Evolutionary conservation across 2,888 invertebrate genomes (phyloP).

Genomic region (Acleris emargana): DNA sequence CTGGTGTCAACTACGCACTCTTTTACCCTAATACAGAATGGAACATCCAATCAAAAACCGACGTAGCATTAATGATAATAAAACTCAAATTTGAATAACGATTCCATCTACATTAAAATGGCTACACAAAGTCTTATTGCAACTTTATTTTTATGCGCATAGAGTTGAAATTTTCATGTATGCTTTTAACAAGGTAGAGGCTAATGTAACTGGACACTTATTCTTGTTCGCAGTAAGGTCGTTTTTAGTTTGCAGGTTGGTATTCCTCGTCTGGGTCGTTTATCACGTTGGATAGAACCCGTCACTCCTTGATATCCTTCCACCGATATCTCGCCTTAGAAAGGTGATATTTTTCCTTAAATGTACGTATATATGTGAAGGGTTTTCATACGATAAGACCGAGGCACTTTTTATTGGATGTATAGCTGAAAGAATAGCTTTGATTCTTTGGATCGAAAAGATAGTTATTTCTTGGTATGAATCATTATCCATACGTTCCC

Average conservation of each 20-base stretch:
- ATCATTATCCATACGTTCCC: too few species aligned
- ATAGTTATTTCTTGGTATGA: too few species aligned
- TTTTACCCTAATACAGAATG: conserved; percentile 43
- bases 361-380: conserved; percentile 18
- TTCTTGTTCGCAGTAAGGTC: conserved; percentile 29
- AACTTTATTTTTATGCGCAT: conserved; percentile 16
- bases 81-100: conserved; percentile 13
- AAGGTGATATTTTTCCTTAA: conserved; percentile 47
- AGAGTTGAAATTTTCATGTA: conserved; percentile 30
- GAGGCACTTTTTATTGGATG: conserved; percentile 10
- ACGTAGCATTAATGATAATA: not conserved
- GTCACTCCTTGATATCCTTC: conserved; percentile 57
- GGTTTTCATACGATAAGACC: conserved; percentile 30
- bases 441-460: not conserved
- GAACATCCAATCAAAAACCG: conserved; percentile 12
- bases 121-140: conserved; percentile 8
- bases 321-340: conserved; percentile 55
- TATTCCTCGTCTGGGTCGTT: conserved; percentile 50
- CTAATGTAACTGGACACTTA: not conserved
- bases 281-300: conserved; percentile 65
- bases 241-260: conserved; percentile 35
- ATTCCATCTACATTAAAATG: not conserved
- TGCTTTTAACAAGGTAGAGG: not conserved
- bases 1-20: conserved; percentile 59
- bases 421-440: not conserved